Evolutionary conservation across 2,888 invertebrate genomes (phyloP), one percentile per base, ranked within the genome.

Genomic region (Dryobota labecula): DNA sequence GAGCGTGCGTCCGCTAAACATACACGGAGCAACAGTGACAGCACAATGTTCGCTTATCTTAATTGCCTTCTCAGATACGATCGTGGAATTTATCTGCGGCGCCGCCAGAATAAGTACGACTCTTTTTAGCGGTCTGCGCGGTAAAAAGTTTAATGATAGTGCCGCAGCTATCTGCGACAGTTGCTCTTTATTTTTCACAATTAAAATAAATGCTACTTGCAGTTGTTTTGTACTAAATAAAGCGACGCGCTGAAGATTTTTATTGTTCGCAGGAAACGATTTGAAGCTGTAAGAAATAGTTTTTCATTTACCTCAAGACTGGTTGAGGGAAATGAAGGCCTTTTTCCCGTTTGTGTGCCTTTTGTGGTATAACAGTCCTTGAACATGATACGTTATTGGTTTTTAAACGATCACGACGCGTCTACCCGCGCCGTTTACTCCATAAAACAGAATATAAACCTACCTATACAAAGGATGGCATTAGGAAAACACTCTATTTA

Each of bases 31-130:
- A 88, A 88, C 90, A 90, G 91, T 92, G 94, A 94, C 94, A 93
- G 94, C 90, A 90, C 91, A 90, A 90, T 90, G 92, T 92, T 88
- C 92, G 91, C 91, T 94, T 95, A 95, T 95, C 95, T 95, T 95
- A 94, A 95, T 95, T 94, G 94, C 94, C 91, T 93, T 84, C 87
- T 86, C 83, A 91, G 94, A 94, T 93, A 94, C 89, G 91, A 94
- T 94, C 94, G 89, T 90, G 88, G 90, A 91, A 94, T 94, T 93
- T 94, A 94, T 94, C 93, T 90, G 89, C 86, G 88, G 89, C 86
- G 87, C 88, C 86, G 84, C 84, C 86, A 84, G 89, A 89, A 90
- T 90, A 88, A 90, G 88, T 86, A 85, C 86, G 89, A 85, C 86
- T 89, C 87, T 91, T 92, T 92, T 91, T 90, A 92, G 90, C 88